phyloP scores from a whole-genome alignment of 2,113 vertebrate genomes.

The Sarotherodon lohbergeri region DNA sequence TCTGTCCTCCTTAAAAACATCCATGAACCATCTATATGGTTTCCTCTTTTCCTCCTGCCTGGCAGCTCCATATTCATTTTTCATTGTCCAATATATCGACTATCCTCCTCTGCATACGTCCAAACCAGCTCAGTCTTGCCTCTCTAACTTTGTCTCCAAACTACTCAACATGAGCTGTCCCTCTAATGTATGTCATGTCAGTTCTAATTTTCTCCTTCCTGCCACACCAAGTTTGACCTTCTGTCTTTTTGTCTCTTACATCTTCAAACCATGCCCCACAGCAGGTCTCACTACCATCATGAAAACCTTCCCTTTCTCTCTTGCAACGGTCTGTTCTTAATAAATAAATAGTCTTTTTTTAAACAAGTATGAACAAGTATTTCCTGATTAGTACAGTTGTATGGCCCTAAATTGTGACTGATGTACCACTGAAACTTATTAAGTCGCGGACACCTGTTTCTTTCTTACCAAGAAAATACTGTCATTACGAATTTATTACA shows the following conservation, averaged over 20 bases:
- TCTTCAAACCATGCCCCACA: rapidly evolving
- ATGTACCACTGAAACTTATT: neutral
- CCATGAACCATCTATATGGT: neutral
- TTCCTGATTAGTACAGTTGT: rapidly evolving
- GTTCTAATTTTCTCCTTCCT: no score
- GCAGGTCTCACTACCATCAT: rapidly evolving
- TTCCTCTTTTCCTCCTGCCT: neutral
- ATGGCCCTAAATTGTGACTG: neutral
- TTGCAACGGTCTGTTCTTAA: neutral
- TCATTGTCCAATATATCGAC: rapidly evolving
- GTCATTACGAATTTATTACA: constrained; percentile 1
- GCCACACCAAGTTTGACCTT: no score
- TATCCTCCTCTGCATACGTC: neutral
- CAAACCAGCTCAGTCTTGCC: neutral
- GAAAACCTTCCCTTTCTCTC: neutral
- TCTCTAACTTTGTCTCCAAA: neutral
- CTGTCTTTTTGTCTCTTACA: neutral
- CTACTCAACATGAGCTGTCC: neutral
- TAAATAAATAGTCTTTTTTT: neutral
- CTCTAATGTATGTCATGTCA: no score
- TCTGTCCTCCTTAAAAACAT: neutral
- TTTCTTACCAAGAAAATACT: neutral
- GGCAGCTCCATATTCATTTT: rapidly evolving
- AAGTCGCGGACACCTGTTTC: neutral
- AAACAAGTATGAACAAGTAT: neutral